phyloP scores from a whole-genome alignment of 2,888 invertebrate genomes.

The Carterocephalus palaemon region DNA sequence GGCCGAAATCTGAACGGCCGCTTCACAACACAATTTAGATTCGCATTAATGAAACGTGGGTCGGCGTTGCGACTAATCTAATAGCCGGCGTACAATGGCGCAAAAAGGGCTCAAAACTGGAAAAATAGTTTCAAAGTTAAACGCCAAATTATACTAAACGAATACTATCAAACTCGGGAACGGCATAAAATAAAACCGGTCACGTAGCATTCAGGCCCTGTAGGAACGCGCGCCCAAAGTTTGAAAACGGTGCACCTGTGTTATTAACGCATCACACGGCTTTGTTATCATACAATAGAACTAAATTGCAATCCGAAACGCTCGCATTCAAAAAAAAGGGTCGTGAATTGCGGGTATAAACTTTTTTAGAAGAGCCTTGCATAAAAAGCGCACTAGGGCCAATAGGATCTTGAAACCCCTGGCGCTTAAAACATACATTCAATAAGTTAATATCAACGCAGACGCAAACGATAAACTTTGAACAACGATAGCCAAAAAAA shows the following conservation, averaged over 20 bases:
- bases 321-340: conserved; percentile 56
- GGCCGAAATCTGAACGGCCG: conserved; percentile 51
- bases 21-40: conserved; percentile 63
- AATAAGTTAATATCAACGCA: too few species aligned
- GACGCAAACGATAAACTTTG: too few species aligned
- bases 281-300: conserved; percentile 74
- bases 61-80: conserved; percentile 56
- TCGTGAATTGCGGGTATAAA: conserved; percentile 53
- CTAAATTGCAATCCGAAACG: conserved; percentile 74
- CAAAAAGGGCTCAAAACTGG: conserved; percentile 61
- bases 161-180: conserved; percentile 64
- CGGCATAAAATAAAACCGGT: conserved; percentile 68
- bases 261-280: conserved; percentile 71
- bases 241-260: conserved; percentile 70
- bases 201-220: conserved; percentile 56
- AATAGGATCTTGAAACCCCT: too few species aligned
- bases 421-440: too few species aligned
- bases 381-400: conserved; percentile 3
- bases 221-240: conserved; percentile 45
- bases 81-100: conserved; percentile 53
- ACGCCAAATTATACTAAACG: conserved; percentile 71
- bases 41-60: conserved; percentile 72
- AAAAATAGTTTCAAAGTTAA: conserved; percentile 68
- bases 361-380: conserved; percentile 8
- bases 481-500: too few species aligned